A percentile compares a stretch with the other conserved stretches of the same genome.
phyloP scores from a whole-genome alignment of 2,888 invertebrate genomes.

The Hyalella azteca region DNA sequence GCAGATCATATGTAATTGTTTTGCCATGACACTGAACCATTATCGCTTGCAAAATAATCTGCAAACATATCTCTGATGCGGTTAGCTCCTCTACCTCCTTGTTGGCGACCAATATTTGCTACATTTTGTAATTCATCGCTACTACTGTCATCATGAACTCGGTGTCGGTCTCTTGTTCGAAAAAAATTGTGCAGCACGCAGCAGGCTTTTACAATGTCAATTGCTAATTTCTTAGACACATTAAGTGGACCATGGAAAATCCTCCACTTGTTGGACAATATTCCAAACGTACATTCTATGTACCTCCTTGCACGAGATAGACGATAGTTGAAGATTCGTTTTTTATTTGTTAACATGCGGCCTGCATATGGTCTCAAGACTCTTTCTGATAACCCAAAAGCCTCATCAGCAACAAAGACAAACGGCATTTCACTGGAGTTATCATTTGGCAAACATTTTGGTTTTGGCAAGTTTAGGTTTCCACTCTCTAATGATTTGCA shows the following conservation, averaged over 20 bases:
- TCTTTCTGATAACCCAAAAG: constrained; percentile 60
- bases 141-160: not conserved
- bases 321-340: no score
- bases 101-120: not conserved
- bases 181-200: constrained; percentile 21
- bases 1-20: not conserved
- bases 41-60: not conserved
- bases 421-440: constrained; percentile 58
- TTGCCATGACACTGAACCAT: not conserved
- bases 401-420: constrained; percentile 61
- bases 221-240: not conserved
- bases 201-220: not conserved
- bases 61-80: not conserved
- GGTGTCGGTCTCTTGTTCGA: not conserved
- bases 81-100: not conserved
- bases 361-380: constrained; percentile 61
- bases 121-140: not conserved
- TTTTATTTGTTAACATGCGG: constrained; percentile 58
- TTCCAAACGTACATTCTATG: constrained; percentile 54
- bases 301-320: constrained; percentile 42
- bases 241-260: constrained; percentile 43
- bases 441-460: not conserved
- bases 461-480: not conserved
- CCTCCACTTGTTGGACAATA: constrained; percentile 57
- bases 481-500: not conserved